Evolutionary conservation across 2,888 invertebrate species (phyloP).

Genomic region (Thecophora atra): DNA sequence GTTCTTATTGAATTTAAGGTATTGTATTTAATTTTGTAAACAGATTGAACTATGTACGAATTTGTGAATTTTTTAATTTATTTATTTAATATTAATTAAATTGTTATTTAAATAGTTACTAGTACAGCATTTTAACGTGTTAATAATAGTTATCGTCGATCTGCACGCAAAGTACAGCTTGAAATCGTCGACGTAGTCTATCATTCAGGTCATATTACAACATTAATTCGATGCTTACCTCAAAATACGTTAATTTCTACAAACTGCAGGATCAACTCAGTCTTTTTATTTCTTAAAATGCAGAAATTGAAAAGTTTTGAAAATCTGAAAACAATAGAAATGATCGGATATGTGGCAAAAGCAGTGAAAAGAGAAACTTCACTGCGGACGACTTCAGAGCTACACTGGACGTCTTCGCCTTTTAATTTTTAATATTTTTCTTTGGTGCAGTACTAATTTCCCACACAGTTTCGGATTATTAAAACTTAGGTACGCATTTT

Average conservation of each 20-base stretch:
- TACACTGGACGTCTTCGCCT: conserved; percentile 11
- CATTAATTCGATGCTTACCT: conserved; percentile 13
- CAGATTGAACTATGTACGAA: too few relatives aligned
- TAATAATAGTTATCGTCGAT: too few relatives aligned
- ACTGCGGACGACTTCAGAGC: conserved; percentile 8
- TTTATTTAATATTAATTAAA: too few relatives aligned
- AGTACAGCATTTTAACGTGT: too few relatives aligned
- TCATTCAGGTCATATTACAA: too few relatives aligned
- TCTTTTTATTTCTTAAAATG: conserved; percentile 9
- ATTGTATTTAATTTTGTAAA: too few relatives aligned
- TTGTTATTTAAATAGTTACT: too few relatives aligned
- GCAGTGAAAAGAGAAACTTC: conserved; percentile 25
- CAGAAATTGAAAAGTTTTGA: neutral
- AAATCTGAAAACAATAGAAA: conserved; percentile 7
- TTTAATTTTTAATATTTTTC: neutral
- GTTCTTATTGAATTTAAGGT: too few relatives aligned
- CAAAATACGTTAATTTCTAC: conserved; percentile 1
- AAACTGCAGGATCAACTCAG: conserved; percentile 5
- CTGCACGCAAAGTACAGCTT: too few relatives aligned
- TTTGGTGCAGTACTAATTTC: conserved; percentile 16
- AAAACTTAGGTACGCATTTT: neutral
- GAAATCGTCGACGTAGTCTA: too few relatives aligned
- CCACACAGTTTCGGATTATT: neutral
- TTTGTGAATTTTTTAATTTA: too few relatives aligned
- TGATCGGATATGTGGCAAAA: neutral